Percentiles rank a stretch among this genome's conserved stretches.
These are phyloP conservation scores for Hydrolagus colliei DNA, from an alignment of 2,797 vertebrate species.

Conservation along the genomic window DNA sequence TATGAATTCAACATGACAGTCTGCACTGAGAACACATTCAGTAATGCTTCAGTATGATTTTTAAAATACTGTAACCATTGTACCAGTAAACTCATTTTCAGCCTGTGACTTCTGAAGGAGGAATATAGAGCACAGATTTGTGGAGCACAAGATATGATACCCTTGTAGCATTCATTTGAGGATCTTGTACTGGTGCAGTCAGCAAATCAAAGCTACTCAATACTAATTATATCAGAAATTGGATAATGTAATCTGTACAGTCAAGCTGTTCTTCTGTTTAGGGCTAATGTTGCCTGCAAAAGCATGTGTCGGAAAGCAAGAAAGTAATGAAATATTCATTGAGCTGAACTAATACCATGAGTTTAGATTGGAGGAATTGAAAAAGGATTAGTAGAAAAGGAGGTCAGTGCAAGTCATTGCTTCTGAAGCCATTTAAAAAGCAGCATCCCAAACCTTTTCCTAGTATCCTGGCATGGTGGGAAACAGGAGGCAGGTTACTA, in stretches of 20 bases:
- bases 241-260: slow-evolving; percentile 4
- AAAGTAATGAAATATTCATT: neutral
- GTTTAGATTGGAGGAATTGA: neutral
- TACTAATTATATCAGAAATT: neutral
- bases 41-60: neutral
- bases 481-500: neutral
- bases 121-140: neutral
- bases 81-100: neutral
- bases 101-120: neutral
- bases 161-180: neutral
- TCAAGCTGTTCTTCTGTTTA: neutral
- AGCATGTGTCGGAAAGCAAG: neutral
- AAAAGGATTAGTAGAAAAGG: neutral
- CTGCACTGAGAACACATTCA: neutral
- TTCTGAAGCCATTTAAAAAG: neutral
- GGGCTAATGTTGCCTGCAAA: neutral
- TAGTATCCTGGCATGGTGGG: neutral
- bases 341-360: neutral
- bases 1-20: too few species aligned
- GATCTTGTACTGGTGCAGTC: neutral
- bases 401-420: neutral
- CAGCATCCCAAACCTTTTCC: neutral
- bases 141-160: neutral
- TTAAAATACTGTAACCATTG: neutral
- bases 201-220: slow-evolving; percentile 4